Evolutionary conservation across 2,113 vertebrate genomes (phyloP).

Genomic region (Perca fluviatilis): DNA sequence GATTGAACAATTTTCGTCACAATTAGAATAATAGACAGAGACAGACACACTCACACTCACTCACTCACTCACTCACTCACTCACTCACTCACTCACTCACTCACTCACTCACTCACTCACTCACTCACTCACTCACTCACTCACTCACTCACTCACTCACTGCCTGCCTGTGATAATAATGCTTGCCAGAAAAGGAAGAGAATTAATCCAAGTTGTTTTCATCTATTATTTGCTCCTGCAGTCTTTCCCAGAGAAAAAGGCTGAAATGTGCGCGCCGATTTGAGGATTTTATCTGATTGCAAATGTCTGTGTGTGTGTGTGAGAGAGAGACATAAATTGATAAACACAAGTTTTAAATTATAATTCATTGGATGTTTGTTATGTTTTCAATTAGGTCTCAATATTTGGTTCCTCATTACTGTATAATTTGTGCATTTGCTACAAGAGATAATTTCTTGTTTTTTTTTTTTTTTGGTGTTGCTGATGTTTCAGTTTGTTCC

Average conservation of each 20-base stretch:
- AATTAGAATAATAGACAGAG: constrained; percentile 23
- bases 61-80: too few relatives aligned
- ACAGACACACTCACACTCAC: neutral
- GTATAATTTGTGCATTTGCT: constrained; percentile 26
- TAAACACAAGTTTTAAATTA: constrained; percentile 33
- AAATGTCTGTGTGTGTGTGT: neutral
- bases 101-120: constrained; percentile 7
- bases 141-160: neutral
- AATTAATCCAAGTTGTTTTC: constrained; percentile 60
- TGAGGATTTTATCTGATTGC: constrained; percentile 35
- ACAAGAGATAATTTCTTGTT: constrained; percentile 3
- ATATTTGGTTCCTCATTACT: constrained; percentile 41
- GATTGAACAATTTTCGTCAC: constrained; percentile 29
- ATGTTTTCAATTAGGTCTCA: constrained; percentile 38
- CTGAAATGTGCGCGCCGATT: constrained; percentile 31
- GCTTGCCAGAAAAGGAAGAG: constrained; percentile 36
- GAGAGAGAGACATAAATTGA: constrained; percentile 10
- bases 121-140: neutral
- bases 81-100: neutral
- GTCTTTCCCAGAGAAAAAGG: constrained; percentile 23
- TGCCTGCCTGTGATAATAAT: constrained; percentile 29
- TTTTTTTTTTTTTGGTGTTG: neutral
- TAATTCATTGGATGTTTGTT: constrained; percentile 31
- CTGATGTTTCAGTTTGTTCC: constrained; percentile 30
- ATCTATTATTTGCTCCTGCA: constrained; percentile 46